These are phyloP conservation scores for Cladopsammia gracilis DNA, from an alignment of 64 coral and sea anemone species.

Conservation along the genomic window DNA sequence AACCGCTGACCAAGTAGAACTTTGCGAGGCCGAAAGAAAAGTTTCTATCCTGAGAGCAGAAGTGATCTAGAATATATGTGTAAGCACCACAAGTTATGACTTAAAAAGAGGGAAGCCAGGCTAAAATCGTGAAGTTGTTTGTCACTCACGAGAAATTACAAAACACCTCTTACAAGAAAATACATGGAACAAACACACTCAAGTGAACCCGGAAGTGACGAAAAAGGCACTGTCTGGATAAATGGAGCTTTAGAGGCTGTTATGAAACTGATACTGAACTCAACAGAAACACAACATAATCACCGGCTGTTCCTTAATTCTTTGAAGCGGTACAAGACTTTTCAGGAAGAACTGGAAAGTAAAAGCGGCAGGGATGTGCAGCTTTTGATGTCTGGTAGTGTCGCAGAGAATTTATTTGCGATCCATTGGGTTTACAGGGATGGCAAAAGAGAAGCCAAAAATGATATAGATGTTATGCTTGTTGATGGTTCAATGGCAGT, in stretches of 20 bases:
- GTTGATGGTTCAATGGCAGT: constrained; percentile 44
- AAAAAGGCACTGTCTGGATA: background rate
- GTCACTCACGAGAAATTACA: too few species aligned
- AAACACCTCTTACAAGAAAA: too few species aligned
- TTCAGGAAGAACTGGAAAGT: constrained; percentile 42
- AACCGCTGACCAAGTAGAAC: too few species aligned
- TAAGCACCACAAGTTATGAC: too few species aligned
- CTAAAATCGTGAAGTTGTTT: too few species aligned
- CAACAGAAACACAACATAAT: constrained; percentile 54
- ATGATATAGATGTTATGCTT: constrained; percentile 69
- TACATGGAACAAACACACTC: constrained; percentile 18
- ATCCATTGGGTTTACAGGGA: constrained; percentile 56
- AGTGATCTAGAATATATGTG: too few species aligned
- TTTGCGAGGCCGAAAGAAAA: too few species aligned
- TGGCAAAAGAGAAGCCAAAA: constrained; percentile 47
- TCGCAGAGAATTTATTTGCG: constrained; percentile 52
- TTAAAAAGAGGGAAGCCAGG: too few species aligned
- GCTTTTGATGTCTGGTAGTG: constrained; percentile 53
- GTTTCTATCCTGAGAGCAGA: too few species aligned
- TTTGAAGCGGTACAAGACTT: constrained; percentile 51
- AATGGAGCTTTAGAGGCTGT: constrained; percentile 51
- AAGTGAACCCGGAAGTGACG: too few species aligned
- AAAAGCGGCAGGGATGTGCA: constrained; percentile 42
- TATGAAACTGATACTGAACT: constrained; percentile 46
- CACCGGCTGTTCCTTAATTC: constrained; percentile 46